phyloP scores from a whole-genome alignment of 2,113 vertebrate species.

The Amphilophus citrinellus region DNA sequence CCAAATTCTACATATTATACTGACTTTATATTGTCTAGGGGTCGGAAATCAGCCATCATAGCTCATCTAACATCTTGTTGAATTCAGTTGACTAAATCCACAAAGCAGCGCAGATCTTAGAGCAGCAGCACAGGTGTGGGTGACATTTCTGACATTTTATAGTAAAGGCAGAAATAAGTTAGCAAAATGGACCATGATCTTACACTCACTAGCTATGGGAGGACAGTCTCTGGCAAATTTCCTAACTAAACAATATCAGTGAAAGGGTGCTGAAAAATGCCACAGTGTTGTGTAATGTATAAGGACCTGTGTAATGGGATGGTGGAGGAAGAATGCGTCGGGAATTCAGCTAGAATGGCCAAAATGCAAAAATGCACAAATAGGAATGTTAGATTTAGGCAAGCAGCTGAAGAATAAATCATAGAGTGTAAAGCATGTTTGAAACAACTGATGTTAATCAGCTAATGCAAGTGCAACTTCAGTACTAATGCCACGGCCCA shows the following conservation, averaged over 20 bases:
- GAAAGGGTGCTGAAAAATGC: neutral
- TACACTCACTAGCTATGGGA: no score
- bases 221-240: neutral
- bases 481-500: constrained; percentile 9
- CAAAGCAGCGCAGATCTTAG: no score
- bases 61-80: no score
- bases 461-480: constrained; percentile 38
- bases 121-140: no score
- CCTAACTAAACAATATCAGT: neutral
- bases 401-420: constrained; percentile 17
- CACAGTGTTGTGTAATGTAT: neutral
- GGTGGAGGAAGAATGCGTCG: neutral
- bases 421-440: constrained; percentile 1
- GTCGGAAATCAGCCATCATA: no score
- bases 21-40: no score
- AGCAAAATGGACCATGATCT: no score
- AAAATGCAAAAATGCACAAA: neutral
- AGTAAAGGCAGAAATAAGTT: no score
- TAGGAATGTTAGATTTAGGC: neutral
- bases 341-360: neutral
- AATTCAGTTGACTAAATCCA: no score
- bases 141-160: neutral
- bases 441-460: constrained; percentile 34
- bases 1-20: no score
- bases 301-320: neutral